A percentile compares a stretch with the other conserved stretches of the same genome.
phyloP scores from a whole-genome alignment of 2,888 invertebrate genomes.

The Leptopilina myrica region DNA sequence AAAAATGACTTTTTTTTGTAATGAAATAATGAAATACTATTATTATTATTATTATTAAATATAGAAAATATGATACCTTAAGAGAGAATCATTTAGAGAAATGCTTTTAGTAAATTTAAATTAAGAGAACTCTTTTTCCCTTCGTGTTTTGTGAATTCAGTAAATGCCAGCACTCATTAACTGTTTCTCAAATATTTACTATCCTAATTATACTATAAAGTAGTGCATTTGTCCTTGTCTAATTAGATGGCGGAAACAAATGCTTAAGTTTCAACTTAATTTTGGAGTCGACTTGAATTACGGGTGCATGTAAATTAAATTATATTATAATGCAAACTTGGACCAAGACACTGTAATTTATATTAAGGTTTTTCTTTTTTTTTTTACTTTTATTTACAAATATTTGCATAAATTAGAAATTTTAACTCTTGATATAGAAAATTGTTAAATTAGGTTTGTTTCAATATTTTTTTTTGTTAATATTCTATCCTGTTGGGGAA shows the following conservation, averaged over 20 bases:
- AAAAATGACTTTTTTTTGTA: no score
- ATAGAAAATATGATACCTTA: no score
- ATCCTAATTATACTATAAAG: slow-evolving; percentile 17
- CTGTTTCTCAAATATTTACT: neutral
- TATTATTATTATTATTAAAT: no score
- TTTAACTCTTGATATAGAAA: no score
- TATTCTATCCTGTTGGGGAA: no score
- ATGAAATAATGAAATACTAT: no score
- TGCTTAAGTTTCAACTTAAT: slow-evolving; percentile 14
- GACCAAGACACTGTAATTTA: neutral
- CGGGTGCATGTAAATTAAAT: slow-evolving; percentile 8
- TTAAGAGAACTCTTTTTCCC: no score
- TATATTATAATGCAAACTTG: neutral
- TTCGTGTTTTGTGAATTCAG: neutral
- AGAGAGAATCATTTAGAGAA: neutral
- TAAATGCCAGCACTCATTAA: slow-evolving; percentile 8
- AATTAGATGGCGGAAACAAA: slow-evolving; percentile 12
- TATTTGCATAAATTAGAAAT: no score
- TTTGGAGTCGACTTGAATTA: slow-evolving; percentile 3
- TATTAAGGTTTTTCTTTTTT: no score
- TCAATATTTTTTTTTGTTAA: no score
- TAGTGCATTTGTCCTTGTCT: slow-evolving; percentile 3
- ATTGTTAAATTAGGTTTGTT: no score
- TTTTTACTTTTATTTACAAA: no score
- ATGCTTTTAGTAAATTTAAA: neutral